Evolutionary conservation across 1,140 invertebrate species (phyloP), one percentile per base, ranked within the genome.

Genomic region (Drosophila saltans): DNA sequence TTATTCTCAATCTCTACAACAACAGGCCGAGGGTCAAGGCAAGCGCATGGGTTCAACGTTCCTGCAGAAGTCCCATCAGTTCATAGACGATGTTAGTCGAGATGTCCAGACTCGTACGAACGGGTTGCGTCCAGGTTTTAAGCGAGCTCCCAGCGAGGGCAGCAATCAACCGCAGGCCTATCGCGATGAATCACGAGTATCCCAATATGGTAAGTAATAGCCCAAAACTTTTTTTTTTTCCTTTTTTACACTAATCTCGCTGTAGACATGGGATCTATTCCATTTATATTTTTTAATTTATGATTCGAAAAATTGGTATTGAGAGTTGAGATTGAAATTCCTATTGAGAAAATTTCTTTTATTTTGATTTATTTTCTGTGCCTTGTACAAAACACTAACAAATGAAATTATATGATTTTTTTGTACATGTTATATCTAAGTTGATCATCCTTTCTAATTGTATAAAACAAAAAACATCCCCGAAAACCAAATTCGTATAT

Each of bases 61-160:
- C 91, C 95, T 95, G 74, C 93, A 94, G 5, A 96, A 95, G 88
- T 94, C 95, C 1, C 94, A 96, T 84, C 93, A 95, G 76, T 96
- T 96, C 78, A 93, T 95, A 21, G 93, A 93, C 52, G 95, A 96
- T 64, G 94, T 96, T 24, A 94, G 95, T 80, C 93, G 93, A 39
- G 95, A 95, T 91, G 90, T 95, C 30, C 94, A 93, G 26, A 72
- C 45, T 59, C 10, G 43, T 48, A 59, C 91, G 93, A 71, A 85
- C n/a, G 77, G 93, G 60, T 86, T 93, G 60, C 93, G 88, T 74
- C 94, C 94, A 3, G 94, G 94, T 67, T 91, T 94, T 65, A 94
- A 94, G 75, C 92, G 93, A 62, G 91, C 91, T 24, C 82, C 92
- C 55, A 80, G 78, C 68, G 86, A 80, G 58, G 89, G 92, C 69